A percentile compares a stretch with the other conserved stretches of the same genome.
phyloP scores from a whole-genome alignment of 2,113 vertebrate genomes.

The Nannobrachium achirus region DNA sequence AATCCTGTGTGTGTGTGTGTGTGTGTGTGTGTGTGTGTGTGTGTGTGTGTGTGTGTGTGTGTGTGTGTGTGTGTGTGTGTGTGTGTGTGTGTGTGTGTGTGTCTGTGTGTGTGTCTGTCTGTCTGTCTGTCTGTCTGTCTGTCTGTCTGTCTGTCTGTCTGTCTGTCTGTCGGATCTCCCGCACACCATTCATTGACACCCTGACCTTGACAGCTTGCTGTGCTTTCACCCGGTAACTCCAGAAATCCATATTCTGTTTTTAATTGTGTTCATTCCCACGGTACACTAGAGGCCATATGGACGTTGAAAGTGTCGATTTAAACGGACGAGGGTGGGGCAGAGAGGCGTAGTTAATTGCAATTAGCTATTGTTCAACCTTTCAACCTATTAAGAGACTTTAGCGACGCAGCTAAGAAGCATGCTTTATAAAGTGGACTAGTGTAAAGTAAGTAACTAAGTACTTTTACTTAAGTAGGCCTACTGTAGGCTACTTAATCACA shows the following conservation, averaged over 20 bases:
- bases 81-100: no score
- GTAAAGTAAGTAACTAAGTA: no score
- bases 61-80: no score
- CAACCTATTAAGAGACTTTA: conserved; percentile 64
- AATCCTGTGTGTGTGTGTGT: no score
- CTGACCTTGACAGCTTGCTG: conserved; percentile 81
- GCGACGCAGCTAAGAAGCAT: conserved; percentile 60
- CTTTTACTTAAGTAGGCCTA: no score
- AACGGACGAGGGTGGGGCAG: conserved; percentile 72
- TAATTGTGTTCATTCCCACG: conserved; percentile 84
- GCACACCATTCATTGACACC: conserved; percentile 65
- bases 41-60: no score
- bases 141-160: no score
- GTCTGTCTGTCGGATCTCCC: conserved; percentile 30
- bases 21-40: no score
- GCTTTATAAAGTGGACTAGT: no score
- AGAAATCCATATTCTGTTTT: conserved; percentile 81
- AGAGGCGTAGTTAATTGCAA: conserved; percentile 81
- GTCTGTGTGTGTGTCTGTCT: no score
- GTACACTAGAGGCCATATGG: conserved; percentile 76
- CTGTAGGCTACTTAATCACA: neutral
- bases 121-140: no score
- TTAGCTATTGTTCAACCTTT: conserved; percentile 81
- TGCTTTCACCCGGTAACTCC: conserved; percentile 68
- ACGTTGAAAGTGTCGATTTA: conserved; percentile 78